Base-by-base conservation (phyloP, 1,140 invertebrate genomes). In the Tetraneura akinire region DNA sequence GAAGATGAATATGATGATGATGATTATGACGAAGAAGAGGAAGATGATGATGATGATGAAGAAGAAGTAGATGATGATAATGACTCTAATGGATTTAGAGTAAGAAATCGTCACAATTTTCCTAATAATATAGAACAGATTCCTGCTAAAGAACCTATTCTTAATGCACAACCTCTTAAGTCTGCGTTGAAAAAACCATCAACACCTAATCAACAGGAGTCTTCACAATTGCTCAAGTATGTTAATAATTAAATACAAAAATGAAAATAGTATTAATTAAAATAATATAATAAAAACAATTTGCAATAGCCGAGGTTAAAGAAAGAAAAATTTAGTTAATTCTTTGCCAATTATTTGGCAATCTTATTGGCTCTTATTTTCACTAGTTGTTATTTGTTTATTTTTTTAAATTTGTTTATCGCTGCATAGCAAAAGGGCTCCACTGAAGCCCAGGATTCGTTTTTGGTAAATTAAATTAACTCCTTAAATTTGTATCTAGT, bases 141-240 rank as follows among this genome's bases (percentile, higher is more conserved):
- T 80, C 94, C 93, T 80, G 94, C 94, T 78, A 94, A 94, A 86
- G 94, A 95, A 87, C 93, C 93, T 21, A 91, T 91, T 78, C 83
- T 94, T 85, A 92, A 95, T 87, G 94, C 94, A 80, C 90, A 95
- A 87, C 94, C 94, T 80, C 88, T 95, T 64, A 96, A 96, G 85
- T 95, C 93, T 29, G 94, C 94, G n/a, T 88, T 96, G 55, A 96
- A 96, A 87, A 96, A 96, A 78, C 88, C 87, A 82, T 90, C 86
- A 81, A 92, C 88, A 71, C 93, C 92, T 55, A 94, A 92, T n/a
- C 81, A 76, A 80, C 68, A 71, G 23, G 74, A 78, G n/a, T 55
- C 49, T 57, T 55, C 51, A 57, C 73, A 76, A 42, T 60, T 71
- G 68, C 68, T 60, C 53, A 78, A 78, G 74, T 78, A 78, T 60